Percentiles rank a stretch among this genome's conserved stretches.
phyloP scores from a whole-genome alignment of 1,140 invertebrate genomes.

The Pseudomyrmex cubaensis region DNA sequence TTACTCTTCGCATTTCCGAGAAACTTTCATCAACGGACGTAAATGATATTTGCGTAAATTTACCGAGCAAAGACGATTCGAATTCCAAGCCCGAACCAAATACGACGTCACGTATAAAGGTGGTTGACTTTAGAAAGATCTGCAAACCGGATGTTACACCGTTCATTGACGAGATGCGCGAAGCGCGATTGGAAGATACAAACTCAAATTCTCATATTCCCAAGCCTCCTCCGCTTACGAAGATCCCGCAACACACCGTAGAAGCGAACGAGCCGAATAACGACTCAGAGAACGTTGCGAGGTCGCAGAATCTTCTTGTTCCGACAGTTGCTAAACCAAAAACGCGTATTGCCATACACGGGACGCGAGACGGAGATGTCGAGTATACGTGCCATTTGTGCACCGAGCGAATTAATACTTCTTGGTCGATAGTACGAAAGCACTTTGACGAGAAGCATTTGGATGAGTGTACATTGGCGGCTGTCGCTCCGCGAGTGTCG shows the following conservation, averaged over 20 bases:
- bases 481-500: conserved; percentile 65
- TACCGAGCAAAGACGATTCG: neutral
- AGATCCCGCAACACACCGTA: conserved; percentile 47
- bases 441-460: conserved; percentile 78
- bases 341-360: conserved; percentile 76
- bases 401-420: conserved; percentile 78
- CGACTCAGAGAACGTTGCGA: neutral
- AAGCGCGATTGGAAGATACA: neutral
- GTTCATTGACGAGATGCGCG: neutral
- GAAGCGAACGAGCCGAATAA: neutral
- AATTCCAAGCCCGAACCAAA: neutral
- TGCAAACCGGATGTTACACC: conserved; percentile 9
- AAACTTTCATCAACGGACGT: neutral
- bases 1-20: neutral
- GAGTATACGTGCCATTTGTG: conserved; percentile 82
- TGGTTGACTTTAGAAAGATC: conserved; percentile 44
- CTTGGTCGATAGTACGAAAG: conserved; percentile 69
- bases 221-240: conserved; percentile 62
- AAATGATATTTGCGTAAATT: neutral
- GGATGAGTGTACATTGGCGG: conserved; percentile 73
- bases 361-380: conserved; percentile 39
- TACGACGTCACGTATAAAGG: conserved; percentile 16
- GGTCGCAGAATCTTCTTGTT: neutral
- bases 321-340: conserved; percentile 50
- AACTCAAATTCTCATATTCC: neutral